These are phyloP conservation scores for Hartigia nigra DNA, from an alignment of 2,888 invertebrate species.

Conservation along the genomic window DNA sequence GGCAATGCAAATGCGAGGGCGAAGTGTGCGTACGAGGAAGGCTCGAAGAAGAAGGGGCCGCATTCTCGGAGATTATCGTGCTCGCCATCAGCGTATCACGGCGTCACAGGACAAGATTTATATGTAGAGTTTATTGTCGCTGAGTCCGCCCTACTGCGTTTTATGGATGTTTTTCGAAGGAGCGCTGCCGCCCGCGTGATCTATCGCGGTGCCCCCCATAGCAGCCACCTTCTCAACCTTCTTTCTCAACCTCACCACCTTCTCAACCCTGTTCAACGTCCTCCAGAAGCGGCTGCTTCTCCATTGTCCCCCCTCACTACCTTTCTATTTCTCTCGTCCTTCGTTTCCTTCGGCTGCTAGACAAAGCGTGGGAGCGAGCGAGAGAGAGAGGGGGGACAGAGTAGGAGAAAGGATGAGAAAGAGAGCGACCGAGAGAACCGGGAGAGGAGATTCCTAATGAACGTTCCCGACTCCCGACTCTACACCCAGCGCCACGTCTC, in stretches of 20 bases:
- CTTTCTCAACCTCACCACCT: slow-evolving; percentile 19
- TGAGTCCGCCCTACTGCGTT: slow-evolving; percentile 67
- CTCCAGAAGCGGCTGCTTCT: slow-evolving; percentile 22
- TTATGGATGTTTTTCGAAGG: slow-evolving; percentile 67
- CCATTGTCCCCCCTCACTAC: slow-evolving; percentile 27
- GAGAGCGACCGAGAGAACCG: slow-evolving; percentile 21
- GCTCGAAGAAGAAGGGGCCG: slow-evolving; percentile 54
- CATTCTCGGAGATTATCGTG: slow-evolving; percentile 67
- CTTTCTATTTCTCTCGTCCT: slow-evolving; percentile 29
- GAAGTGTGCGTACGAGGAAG: slow-evolving; percentile 16
- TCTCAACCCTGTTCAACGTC: slow-evolving; percentile 12
- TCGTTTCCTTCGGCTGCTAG: slow-evolving; percentile 29
- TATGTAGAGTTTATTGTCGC: slow-evolving; percentile 67
- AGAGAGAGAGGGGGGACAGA: not conserved
- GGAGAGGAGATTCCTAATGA: slow-evolving; percentile 55
- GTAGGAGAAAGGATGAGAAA: not conserved
- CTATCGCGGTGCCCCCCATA: slow-evolving; percentile 58
- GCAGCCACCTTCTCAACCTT: slow-evolving; percentile 31
- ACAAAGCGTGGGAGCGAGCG: not conserved
- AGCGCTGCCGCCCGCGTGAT: slow-evolving; percentile 65
- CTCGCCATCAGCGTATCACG: slow-evolving; percentile 67
- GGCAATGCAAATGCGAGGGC: slow-evolving; percentile 43
- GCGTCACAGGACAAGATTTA: slow-evolving; percentile 67
- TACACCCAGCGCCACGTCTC: slow-evolving; percentile 30
- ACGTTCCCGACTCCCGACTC: slow-evolving; percentile 37